A percentile compares a stretch with the other conserved stretches of the same genome.
Evolutionary conservation across 2,888 invertebrate genomes (phyloP).

Genomic region (Didymodactylos carnosus): DNA sequence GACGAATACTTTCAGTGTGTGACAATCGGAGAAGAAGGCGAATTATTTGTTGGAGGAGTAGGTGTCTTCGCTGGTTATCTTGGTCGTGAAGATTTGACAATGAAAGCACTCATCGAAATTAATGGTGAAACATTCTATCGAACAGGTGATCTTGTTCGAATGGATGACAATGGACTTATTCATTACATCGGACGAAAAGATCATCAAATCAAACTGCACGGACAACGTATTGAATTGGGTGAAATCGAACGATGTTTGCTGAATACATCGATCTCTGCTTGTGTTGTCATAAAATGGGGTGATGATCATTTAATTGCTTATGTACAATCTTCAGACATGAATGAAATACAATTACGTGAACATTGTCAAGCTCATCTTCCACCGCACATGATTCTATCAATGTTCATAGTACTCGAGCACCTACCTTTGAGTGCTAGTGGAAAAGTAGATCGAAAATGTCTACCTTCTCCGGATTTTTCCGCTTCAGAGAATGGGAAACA

Average conservation of each 20-base stretch:
- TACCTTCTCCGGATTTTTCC: not conserved
- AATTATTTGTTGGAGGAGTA: not conserved
- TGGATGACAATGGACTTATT: not conserved
- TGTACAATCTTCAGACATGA: not conserved
- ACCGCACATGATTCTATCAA: not conserved
- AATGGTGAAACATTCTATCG: not conserved
- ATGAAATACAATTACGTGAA: not conserved
- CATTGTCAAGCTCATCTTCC: not conserved
- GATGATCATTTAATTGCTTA: not conserved
- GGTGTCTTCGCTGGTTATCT: not conserved
- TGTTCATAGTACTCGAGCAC: not conserved
- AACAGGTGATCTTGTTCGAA: not conserved
- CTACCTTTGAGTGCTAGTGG: not conserved
- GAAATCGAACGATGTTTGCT: not conserved
- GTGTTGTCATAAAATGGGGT: not conserved
- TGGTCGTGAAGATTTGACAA: not conserved
- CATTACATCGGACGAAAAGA: not conserved
- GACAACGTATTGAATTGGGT: not conserved
- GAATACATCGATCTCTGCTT: not conserved
- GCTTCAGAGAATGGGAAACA: not conserved
- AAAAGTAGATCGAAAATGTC: not conserved
- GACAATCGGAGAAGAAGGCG: not conserved
- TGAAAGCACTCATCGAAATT: not conserved
- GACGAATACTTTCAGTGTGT: not conserved
- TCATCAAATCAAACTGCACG: not conserved